These are phyloP conservation scores for Zoanthus gigantus DNA, from an alignment of 92 coral and sea anemone genomes.

Conservation along the genomic window DNA sequence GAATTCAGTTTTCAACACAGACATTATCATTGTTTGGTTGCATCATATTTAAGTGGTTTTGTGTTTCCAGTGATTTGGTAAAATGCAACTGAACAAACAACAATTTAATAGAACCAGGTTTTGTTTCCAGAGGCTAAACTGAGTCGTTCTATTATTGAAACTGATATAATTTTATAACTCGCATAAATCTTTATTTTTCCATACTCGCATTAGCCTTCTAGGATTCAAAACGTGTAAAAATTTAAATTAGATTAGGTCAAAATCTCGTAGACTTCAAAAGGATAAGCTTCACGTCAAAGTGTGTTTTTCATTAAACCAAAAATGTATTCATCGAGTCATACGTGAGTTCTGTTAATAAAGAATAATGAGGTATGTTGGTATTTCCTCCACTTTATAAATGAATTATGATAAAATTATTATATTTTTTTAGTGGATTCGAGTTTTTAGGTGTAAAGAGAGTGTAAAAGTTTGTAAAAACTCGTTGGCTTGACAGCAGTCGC, in stretches of 20 bases:
- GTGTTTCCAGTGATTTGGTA: not conserved
- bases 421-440: not conserved
- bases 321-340: not conserved
- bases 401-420: not conserved
- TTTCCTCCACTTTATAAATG: not conserved
- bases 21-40: not conserved
- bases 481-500: not conserved
- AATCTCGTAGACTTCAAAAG: constrained; percentile 1
- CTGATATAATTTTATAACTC: not conserved
- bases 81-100: constrained; percentile 19
- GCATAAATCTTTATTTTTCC: not conserved
- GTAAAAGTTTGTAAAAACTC: not conserved
- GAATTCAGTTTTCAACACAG: not conserved
- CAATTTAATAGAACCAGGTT: not conserved
- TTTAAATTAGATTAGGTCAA: constrained; percentile 43
- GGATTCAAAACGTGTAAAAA: constrained; percentile 16
- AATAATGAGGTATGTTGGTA: not conserved
- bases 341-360: not conserved
- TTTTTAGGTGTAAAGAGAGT: not conserved
- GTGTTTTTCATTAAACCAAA: not conserved
- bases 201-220: not conserved
- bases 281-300: constrained; percentile 1
- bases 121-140: not conserved
- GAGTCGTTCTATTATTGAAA: not conserved
- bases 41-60: constrained; percentile 14